Conservation (phyloP, 2,888 invertebrate species). For the Frankliniella intonsa region DNA sequence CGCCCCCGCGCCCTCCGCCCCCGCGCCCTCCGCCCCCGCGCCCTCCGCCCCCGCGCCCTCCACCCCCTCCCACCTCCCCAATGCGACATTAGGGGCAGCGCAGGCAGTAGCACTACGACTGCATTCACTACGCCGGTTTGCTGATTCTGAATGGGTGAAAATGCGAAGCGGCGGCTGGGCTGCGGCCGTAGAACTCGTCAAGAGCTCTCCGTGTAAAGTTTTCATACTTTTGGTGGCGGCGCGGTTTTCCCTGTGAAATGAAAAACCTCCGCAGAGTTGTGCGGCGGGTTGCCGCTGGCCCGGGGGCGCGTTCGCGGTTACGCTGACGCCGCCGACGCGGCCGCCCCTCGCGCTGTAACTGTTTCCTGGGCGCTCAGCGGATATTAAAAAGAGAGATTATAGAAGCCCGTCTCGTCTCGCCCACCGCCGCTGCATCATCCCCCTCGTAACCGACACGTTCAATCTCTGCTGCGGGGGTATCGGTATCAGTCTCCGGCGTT, state of each 20-base stretch:
- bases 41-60: no score
- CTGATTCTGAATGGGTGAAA: no score
- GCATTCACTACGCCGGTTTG: no score
- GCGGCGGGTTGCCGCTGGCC: neutral
- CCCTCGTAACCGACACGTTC: neutral
- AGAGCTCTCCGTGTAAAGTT: no score
- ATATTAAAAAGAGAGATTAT: conserved; percentile 10
- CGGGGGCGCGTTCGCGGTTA: neutral
- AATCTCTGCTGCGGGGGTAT: neutral
- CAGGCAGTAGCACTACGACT: neutral
- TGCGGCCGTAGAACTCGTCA: no score
- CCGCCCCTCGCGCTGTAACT: neutral
- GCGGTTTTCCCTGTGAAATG: no score
- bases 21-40: neutral
- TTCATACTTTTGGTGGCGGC: no score
- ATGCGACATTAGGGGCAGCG: neutral
- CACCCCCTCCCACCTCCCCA: neutral
- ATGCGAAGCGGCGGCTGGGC: no score
- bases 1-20: no score
- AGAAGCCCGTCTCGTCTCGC: neutral
- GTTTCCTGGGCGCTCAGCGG: neutral
- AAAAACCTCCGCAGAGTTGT: neutral
- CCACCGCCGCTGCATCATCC: no score
- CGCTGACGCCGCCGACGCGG: neutral
- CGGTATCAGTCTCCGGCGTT: no score